phyloP scores from a whole-genome alignment of 2,888 invertebrate genomes.

The Chaitophorus viminalis region DNA sequence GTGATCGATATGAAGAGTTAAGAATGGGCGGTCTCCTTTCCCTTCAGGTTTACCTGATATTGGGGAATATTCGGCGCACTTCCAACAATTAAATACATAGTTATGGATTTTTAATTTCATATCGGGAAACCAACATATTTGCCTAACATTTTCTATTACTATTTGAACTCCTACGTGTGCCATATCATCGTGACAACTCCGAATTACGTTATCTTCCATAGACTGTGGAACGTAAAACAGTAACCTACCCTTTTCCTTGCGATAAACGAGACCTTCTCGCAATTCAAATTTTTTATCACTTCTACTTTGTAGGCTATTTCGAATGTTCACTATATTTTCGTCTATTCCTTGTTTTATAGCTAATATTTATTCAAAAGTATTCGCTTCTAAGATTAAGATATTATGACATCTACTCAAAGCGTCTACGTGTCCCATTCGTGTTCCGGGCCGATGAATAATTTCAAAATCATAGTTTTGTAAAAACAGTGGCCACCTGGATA shows the following conservation, averaged over 20 bases:
- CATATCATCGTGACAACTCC: neutral
- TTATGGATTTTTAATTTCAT: neutral
- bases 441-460: constrained; percentile 64
- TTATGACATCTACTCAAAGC: constrained; percentile 64
- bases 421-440: constrained; percentile 66
- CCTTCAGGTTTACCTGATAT: too few relatives aligned
- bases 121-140: neutral
- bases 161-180: neutral
- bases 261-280: too few relatives aligned
- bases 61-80: neutral
- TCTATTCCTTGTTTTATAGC: neutral
- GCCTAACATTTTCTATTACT: neutral
- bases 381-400: neutral
- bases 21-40: too few relatives aligned
- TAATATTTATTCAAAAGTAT: neutral
- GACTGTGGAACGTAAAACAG: neutral
- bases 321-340: neutral
- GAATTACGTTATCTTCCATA: neutral
- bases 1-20: too few relatives aligned
- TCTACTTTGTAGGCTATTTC: neutral
- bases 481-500: constrained; percentile 66
- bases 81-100: neutral
- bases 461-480: constrained; percentile 64
- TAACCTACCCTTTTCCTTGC: neutral
- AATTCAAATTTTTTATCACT: neutral